These are phyloP conservation scores for Leucania comma DNA, from an alignment of 2,888 invertebrate species.

Conservation along the genomic window DNA sequence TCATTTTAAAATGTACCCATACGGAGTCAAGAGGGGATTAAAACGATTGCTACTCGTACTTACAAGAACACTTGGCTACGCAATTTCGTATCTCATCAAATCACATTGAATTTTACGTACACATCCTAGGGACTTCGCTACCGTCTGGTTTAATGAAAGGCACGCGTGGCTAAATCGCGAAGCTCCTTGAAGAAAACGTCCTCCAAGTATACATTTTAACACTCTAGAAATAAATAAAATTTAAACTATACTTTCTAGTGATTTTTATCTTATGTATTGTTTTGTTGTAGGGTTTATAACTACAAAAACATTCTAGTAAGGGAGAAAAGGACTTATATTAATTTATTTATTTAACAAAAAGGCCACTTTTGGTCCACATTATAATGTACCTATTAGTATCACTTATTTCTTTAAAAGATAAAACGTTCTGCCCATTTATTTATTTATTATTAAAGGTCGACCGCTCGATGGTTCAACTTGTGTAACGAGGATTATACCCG, in stretches of 20 bases:
- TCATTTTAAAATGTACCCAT: conserved; percentile 4
- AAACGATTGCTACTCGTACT: conserved; percentile 17
- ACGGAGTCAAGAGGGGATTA: conserved; percentile 6
- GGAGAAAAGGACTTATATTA: too few species aligned
- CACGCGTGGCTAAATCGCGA: not conserved
- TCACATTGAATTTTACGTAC: conserved; percentile 32
- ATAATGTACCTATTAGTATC: too few species aligned
- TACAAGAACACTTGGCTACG: conserved; percentile 10
- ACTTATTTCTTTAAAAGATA: too few species aligned
- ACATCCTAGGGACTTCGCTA: not conserved
- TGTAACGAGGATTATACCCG: too few species aligned
- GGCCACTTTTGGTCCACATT: too few species aligned
- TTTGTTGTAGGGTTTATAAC: not conserved
- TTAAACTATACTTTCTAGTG: not conserved
- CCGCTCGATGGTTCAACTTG: too few species aligned
- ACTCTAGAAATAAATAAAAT: not conserved
- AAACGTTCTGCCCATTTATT: too few species aligned
- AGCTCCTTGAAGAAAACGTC: not conserved
- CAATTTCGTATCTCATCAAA: conserved; percentile 27
- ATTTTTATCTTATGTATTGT: not conserved
- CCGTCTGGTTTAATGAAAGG: conserved; percentile 25
- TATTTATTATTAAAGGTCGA: too few species aligned
- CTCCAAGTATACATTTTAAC: conserved; percentile 1
- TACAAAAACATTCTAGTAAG: too few species aligned
- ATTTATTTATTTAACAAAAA: too few species aligned